These are phyloP conservation scores for Hemitrygon akajei DNA, from an alignment of 2,797 vertebrate species.

Conservation along the genomic window DNA sequence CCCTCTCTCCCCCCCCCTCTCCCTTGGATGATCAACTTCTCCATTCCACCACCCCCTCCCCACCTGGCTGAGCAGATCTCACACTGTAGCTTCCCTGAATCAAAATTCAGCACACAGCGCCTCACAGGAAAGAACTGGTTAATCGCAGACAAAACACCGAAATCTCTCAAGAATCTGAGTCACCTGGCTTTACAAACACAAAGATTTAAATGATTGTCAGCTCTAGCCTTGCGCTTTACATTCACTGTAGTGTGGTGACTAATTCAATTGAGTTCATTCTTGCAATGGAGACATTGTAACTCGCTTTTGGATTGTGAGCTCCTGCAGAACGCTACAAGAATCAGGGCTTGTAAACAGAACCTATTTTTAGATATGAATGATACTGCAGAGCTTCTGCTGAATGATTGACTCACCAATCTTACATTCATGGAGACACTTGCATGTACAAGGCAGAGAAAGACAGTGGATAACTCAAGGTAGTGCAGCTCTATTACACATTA, in stretches of 20 bases:
- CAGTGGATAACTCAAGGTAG: neutral
- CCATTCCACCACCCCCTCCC: neutral
- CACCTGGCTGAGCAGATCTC: neutral
- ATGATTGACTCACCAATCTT: neutral
- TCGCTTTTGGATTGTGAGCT: neutral
- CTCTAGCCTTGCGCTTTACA: neutral
- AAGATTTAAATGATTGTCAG: neutral
- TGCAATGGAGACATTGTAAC: neutral
- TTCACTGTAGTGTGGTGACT: neutral
- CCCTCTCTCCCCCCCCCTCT: too few relatives aligned
- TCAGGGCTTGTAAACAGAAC: neutral
- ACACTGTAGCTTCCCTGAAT: neutral
- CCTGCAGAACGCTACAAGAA: neutral
- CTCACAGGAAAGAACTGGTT: neutral
- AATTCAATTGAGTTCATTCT: neutral
- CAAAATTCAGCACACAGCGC: neutral
- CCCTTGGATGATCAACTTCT: neutral
- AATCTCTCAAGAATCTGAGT: neutral
- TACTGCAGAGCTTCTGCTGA: neutral
- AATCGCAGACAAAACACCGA: neutral
- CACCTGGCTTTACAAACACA: neutral
- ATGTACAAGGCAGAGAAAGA: neutral
- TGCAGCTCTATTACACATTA: neutral
- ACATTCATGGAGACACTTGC: neutral
- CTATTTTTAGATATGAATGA: conserved; percentile 11